Base-by-base conservation (phyloP, 2,113 vertebrate genomes). In the Mixornis gularis region DNA sequence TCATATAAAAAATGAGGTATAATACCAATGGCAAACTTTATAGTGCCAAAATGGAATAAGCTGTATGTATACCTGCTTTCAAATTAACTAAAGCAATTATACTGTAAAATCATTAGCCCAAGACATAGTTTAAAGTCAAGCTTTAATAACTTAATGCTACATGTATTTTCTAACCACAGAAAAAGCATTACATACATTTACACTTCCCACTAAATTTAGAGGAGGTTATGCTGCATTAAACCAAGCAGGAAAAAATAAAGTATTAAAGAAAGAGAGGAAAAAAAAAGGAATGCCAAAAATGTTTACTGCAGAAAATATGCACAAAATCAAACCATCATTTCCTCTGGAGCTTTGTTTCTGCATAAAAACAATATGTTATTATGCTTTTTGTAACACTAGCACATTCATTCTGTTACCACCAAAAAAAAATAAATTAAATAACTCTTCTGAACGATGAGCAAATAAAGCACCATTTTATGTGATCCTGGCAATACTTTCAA, bases 91-190 rank as follows among this genome's bases (percentile, higher is more conserved):
- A 95, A 92, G 94, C 94, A 89, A 95, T 95, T 95, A 95, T 94
- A 95, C 90, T 95, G 94, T 96, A 96, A 97, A 96, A 95, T 96
- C 92, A 96, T 95, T 96, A 96, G 94, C 93, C 85, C 94, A 94
- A 97, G 93, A 95, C 92, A 95, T 90, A 95, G 95, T 96, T 93
- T 93, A 95, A 95, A 97, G 95, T 96, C 95, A 86, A 62, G 94
- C 77, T 96, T 94, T 96, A 97, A 96, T 95, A 96, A 95, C 95
- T 93, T 97, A 96, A 96, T 96, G 94, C 94, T 90, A 95, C 85
- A 87, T 93, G 95, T 89, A 95, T 95, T 96, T 95, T 73, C 91
- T 86, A 90, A 93, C 93, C 92, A 96, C 94, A 97, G 91, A 94
- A 94, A 95, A 95, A 83, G 92, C 92, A 95, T 96, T 94, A 96